These are phyloP conservation scores for Melinaea marsaeus DNA, from an alignment of 2,888 invertebrate species.

Conservation along the genomic window DNA sequence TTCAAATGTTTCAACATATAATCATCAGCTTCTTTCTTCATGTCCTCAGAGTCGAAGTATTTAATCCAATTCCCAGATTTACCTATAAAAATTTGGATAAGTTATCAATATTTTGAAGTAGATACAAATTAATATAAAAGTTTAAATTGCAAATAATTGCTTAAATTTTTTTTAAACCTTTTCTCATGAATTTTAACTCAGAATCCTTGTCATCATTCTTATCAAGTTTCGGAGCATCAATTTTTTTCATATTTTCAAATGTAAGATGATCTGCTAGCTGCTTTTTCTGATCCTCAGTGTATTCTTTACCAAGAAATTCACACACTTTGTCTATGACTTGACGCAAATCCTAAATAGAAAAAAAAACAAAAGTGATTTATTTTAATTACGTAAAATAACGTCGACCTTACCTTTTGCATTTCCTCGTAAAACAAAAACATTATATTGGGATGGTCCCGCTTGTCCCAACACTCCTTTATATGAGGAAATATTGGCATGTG, in stretches of 20 bases:
- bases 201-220: constrained; percentile 30
- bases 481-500: constrained; percentile 86
- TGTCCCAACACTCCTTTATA: constrained; percentile 83
- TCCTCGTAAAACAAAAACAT: constrained; percentile 88
- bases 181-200: constrained; percentile 53
- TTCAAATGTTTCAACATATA: constrained; percentile 43
- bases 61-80: constrained; percentile 53
- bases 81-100: constrained; percentile 39
- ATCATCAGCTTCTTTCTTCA: constrained; percentile 49
- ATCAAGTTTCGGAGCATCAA: constrained; percentile 32
- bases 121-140: not conserved
- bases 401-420: constrained; percentile 70
- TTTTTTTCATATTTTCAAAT: constrained; percentile 77
- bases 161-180: constrained; percentile 41
- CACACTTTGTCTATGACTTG: constrained; percentile 67
- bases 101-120: not conserved
- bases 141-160: constrained; percentile 4
- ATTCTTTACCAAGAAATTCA: constrained; percentile 63
- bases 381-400: no score
- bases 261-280: constrained; percentile 69
- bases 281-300: constrained; percentile 59
- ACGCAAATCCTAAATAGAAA: constrained; percentile 55
- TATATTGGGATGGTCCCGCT: constrained; percentile 80
- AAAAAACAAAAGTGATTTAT: not conserved
- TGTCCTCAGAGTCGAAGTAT: constrained; percentile 48